Percentiles rank a stretch among this genome's conserved stretches.
Conservation (phyloP, 2,113 vertebrate genomes). For the Scytalopus superciliaris region DNA sequence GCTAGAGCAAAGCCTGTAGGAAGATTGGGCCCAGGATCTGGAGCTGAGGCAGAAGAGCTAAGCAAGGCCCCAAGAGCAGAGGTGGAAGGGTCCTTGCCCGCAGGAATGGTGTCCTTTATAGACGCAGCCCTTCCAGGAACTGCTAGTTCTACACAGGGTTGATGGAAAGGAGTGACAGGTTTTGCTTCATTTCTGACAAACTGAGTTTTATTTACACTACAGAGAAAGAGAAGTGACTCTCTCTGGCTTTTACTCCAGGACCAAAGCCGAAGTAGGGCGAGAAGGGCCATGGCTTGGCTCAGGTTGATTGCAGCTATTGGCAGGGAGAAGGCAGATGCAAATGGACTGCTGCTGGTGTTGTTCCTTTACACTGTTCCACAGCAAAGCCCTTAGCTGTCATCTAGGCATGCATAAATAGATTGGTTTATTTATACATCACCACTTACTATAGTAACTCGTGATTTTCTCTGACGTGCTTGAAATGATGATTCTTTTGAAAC, state of each 20-base stretch:
- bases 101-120: neutral
- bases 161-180: neutral
- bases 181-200: neutral
- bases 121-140: neutral
- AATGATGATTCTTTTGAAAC: neutral
- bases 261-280: neutral
- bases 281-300: neutral
- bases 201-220: neutral
- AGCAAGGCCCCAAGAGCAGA: neutral
- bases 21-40: neutral
- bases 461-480: neutral
- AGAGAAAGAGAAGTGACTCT: neutral
- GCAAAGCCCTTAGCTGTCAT: neutral
- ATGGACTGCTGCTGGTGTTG: neutral
- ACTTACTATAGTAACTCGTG: neutral
- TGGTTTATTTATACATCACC: slow-evolving; percentile 34
- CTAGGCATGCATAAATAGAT: neutral
- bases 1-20: neutral
- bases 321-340: neutral
- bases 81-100: neutral
- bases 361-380: neutral
- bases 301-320: neutral
- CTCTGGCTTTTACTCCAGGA: neutral
- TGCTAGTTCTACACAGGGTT: neutral
- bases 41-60: neutral